Evolutionary conservation across 2,113 vertebrate species (phyloP), one percentile per base, ranked within the genome.

Genomic region (Mustelus asterias): DNA sequence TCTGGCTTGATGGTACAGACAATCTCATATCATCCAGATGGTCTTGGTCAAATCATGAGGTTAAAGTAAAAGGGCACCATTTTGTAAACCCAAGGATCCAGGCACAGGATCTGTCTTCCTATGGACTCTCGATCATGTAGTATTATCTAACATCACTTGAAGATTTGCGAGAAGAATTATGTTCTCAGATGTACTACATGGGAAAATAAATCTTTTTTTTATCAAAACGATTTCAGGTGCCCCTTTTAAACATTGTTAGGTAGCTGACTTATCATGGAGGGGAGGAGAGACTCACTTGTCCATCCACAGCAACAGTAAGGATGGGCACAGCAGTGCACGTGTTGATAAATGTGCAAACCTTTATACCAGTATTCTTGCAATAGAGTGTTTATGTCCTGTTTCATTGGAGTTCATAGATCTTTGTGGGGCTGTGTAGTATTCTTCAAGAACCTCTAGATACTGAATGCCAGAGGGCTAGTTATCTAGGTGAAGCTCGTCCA

Each of bases 1-100:
- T 20, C 95, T 99, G 96, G 96, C 96, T 0, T 98, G 96, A 98
- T 24, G 54, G 24, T 29, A 24, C 9, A 16, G 41, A 48, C 67
- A 48, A 3, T 48, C 10, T 70, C 16, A 54, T 83, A 20, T 14
- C 24, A 6, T 58, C 44, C 80, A 20, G 3, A 20, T 85, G 22
- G 26, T 58, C 26, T 48, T 29, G 0, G 86, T 89, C 26, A 37
- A 33, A 9, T 37, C 37, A 3, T 3, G 16, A 70, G 67, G 41
- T 44, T 70, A 41, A 95, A 90, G 54, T 60, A 24, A 90, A 95
- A 95, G 69, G 24, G 48, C 5, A n/a, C 1, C 41, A 54, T 72
- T 44, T 8, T 29, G 20, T 67, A 65, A 93, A 89, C 29, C 48
- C 22, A 58, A 9, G 11, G 24, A 89, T 89, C 54, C 48, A 60